Conservation (phyloP, 2,113 vertebrate species). For the Catharus fuscescens region DNA sequence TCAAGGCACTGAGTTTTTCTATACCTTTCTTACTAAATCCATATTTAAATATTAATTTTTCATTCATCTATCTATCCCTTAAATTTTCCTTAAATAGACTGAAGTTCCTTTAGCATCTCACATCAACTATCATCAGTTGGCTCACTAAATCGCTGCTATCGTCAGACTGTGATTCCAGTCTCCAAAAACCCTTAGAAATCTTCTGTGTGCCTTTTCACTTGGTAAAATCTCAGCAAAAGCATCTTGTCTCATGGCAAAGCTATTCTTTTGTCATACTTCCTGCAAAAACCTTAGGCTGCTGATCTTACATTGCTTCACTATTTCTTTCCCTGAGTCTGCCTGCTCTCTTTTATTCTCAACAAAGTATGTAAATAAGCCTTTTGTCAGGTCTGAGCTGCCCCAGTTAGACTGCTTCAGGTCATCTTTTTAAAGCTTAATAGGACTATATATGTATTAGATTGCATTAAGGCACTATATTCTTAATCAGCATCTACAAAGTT, state of each 20-base stretch:
- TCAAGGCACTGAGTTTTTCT: not conserved
- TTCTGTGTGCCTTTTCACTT: not conserved
- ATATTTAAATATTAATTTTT: not conserved
- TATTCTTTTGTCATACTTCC: not conserved
- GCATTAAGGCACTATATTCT: not conserved
- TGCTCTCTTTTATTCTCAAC: not conserved
- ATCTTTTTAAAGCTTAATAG: not conserved
- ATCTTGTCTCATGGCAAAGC: not conserved
- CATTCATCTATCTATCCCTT: not conserved
- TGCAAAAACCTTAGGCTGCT: not conserved
- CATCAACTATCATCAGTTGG: not conserved
- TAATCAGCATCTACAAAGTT: not conserved
- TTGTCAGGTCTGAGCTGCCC: not conserved
- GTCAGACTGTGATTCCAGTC: not conserved
- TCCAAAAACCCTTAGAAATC: not conserved
- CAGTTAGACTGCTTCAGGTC: not conserved
- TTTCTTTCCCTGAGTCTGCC: not conserved
- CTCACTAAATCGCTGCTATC: not conserved
- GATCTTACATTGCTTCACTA: not conserved
- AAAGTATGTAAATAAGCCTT: not conserved
- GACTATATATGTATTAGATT: not conserved
- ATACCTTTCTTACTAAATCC: not conserved
- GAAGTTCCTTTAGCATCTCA: not conserved
- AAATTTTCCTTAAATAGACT: not conserved
- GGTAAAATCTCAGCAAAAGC: not conserved